These are phyloP conservation scores for Alca torda DNA, from an alignment of 2,797 vertebrate genomes.

Conservation along the genomic window DNA sequence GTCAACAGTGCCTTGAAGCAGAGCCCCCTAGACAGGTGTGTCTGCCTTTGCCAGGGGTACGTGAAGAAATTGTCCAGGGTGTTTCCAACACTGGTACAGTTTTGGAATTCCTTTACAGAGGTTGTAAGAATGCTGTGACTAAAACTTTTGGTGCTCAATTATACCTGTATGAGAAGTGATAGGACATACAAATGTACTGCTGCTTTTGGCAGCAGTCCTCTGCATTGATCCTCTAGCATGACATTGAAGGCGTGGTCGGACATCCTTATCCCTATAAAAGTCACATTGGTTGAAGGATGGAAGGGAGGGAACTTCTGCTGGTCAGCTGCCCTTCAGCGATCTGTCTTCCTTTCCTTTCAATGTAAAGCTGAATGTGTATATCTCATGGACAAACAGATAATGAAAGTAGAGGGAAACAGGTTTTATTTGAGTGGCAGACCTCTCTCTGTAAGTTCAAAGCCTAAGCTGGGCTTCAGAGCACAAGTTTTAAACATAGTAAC, in stretches of 20 bases:
- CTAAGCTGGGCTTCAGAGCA: background rate
- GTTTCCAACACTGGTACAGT: background rate
- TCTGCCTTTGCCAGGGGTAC: background rate
- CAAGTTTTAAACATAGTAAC: background rate
- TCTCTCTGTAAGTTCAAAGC: background rate
- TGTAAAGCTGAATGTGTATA: background rate
- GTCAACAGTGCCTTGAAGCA: background rate
- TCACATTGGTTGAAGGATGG: background rate
- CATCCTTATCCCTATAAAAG: background rate
- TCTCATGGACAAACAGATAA: background rate
- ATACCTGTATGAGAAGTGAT: background rate
- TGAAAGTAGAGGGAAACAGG: background rate
- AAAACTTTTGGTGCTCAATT: background rate
- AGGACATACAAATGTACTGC: background rate
- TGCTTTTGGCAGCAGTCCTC: background rate
- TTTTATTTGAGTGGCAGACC: background rate
- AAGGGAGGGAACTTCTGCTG: background rate
- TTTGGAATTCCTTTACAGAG: background rate
- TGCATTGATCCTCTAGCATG: background rate
- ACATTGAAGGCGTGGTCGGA: background rate
- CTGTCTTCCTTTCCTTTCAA: background rate
- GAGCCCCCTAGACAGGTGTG: background rate
- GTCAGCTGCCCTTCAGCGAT: background rate
- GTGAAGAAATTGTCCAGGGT: background rate
- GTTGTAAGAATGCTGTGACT: background rate